Percentiles rank a stretch among this genome's conserved stretches.
Evolutionary conservation across 2,888 invertebrate genomes (phyloP).

Genomic region (Lasioglossum leucozonium): DNA sequence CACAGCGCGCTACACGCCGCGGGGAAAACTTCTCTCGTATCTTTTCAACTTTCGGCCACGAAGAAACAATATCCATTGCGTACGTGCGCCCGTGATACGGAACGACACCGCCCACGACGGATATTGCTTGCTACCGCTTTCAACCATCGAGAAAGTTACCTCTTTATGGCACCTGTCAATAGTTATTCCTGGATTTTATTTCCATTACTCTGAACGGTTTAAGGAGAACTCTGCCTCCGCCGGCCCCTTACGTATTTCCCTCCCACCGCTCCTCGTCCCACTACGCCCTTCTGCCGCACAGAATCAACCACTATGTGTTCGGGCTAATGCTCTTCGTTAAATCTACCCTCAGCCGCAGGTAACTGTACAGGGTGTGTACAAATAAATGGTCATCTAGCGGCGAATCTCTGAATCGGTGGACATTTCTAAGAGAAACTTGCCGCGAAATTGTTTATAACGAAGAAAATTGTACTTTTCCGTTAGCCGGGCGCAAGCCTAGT

Average conservation of each 20-base stretch:
- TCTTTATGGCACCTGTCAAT: conserved; percentile 54
- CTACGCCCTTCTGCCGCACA: background rate
- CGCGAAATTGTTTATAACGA: no score
- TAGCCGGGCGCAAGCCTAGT: no score
- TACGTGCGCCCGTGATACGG: conserved; percentile 45
- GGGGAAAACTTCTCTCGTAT: conserved; percentile 55
- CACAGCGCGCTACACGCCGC: conserved; percentile 1
- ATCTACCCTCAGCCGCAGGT: background rate
- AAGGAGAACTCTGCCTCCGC: conserved; percentile 16
- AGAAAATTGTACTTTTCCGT: no score
- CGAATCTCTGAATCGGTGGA: no score
- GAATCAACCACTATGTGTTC: background rate
- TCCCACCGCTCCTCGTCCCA: background rate
- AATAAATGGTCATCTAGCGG: no score
- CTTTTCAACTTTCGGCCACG: conserved; percentile 52
- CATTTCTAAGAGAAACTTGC: no score
- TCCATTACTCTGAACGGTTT: conserved; percentile 28
- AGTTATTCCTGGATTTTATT: conserved; percentile 45
- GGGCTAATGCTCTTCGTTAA: background rate
- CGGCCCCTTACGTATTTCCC: background rate
- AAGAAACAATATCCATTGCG: conserved; percentile 60
- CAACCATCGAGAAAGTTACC: conserved; percentile 48
- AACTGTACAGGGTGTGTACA: no score
- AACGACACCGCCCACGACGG: conserved; percentile 45
- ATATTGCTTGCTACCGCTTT: conserved; percentile 55